Evolutionary conservation across 1,140 invertebrate genomes (phyloP), one percentile per base, ranked within the genome.

Genomic region (Caerostris extrusa): DNA sequence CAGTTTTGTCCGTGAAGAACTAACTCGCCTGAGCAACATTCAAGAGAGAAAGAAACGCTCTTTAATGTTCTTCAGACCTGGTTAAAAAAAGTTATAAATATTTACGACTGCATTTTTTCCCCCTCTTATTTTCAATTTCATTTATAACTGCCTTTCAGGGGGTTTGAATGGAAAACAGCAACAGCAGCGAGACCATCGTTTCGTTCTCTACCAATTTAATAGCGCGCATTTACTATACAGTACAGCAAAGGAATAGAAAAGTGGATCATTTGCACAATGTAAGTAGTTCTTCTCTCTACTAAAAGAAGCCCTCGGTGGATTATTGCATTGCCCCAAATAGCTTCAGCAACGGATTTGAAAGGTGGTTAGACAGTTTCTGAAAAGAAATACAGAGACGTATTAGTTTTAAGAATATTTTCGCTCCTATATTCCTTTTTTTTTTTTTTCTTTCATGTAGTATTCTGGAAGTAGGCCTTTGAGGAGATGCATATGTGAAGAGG

Each of bases 71-170:
- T 64, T n/a, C 58, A 88, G 58, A 64, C 10, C 12, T 88, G 50
- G 86, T 88, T 88, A 88, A 82, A 58, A 34, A 82, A 57, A 34
- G 71, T 77, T 58, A 91, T 91, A 81, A 91, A 91, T 91, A 91
- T 91, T 91, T 91, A 91, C 69, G 69, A 91, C 69, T 60, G 19
- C 58, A 60, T 91, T 82, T 91, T 34, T 34, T 34, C 34, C 53
- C 53, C 53, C 8, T 71, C 10, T 71, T 17, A 67, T 67, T 77
- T 77, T 77, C 71, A 77, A 50, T 77, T 77, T 64, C 53, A 7
- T 34, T 77, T 77, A 77, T 77, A 77, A 77, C 71, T 77, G 71
- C 71, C 34, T 12, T 50, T 50, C 34, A n/a, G 10, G 12, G 71
- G 10, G 8, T 77, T 12, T 50, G 34, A 71, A 71, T 71, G n/a